Conservation (phyloP, 2,113 vertebrate species). For the Tursiops truncatus region DNA sequence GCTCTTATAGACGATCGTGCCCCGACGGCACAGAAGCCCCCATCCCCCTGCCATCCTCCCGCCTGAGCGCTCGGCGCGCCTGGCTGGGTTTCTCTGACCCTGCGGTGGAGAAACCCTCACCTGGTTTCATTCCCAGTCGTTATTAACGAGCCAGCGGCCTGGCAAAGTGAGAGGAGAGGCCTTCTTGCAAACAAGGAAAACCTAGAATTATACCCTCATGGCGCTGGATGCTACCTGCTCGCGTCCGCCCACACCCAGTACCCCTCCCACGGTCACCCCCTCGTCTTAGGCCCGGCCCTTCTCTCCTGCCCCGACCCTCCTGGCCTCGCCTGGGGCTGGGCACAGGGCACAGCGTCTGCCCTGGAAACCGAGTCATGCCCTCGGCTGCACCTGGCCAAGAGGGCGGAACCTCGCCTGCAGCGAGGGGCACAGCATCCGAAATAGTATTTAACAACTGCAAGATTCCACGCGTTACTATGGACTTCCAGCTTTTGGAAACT, state of each 20-base stretch:
- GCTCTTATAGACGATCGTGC: fast-evolving
- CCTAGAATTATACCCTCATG: fast-evolving
- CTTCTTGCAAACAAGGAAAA: not conserved
- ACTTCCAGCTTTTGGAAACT: not conserved
- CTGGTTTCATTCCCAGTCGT: fast-evolving
- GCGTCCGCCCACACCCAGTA: not conserved
- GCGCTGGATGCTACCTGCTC: fast-evolving
- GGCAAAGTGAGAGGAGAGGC: not conserved
- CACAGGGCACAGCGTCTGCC: not conserved
- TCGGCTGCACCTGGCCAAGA: fast-evolving
- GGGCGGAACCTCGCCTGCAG: fast-evolving
- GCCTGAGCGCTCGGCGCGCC: too few species aligned
- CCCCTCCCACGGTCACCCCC: fast-evolving
- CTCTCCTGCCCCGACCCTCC: fast-evolving
- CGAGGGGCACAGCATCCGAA: fast-evolving
- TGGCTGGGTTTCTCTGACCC: fast-evolving
- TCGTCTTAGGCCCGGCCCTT: too few species aligned
- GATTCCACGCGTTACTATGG: fast-evolving
- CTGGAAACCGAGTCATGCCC: not conserved
- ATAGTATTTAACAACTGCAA: not conserved
- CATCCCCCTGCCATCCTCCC: too few species aligned
- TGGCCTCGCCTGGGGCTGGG: fast-evolving
- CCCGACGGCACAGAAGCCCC: fast-evolving
- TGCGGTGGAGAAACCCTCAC: not conserved
- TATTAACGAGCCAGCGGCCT: not conserved